Conservation (phyloP, 2,797 vertebrate genomes). For the Anniella stebbinsi region DNA sequence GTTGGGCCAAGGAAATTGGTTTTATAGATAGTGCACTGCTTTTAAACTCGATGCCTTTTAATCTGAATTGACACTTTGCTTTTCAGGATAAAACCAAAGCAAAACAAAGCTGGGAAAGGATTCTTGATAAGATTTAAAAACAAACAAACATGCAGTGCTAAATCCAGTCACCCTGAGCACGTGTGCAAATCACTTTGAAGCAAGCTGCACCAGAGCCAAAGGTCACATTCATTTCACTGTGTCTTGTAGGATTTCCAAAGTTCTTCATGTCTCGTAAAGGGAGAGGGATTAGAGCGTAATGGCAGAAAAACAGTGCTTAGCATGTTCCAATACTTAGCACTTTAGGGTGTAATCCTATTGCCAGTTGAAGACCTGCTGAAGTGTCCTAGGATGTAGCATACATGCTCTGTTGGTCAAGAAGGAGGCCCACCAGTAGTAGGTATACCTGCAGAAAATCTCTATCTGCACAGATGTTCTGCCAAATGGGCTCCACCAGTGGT, state of each 20-base stretch:
- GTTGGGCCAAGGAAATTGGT: slow-evolving; percentile 18
- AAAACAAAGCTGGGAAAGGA: slow-evolving; percentile 9
- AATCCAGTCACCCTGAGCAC: neutral
- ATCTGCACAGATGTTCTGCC: neutral
- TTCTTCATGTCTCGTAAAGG: neutral
- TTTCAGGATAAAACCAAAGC: slow-evolving; percentile 17
- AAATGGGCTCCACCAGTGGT: neutral
- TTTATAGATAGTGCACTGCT: slow-evolving; percentile 43
- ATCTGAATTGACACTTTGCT: slow-evolving; percentile 1
- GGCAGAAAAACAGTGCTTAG: neutral
- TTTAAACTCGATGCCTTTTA: neutral
- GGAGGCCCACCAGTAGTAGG: neutral
- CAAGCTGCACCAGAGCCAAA: neutral
- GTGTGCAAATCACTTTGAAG: neutral
- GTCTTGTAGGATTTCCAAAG: neutral
- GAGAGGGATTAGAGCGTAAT: neutral
- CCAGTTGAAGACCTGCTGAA: too few species aligned
- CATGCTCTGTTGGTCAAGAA: neutral
- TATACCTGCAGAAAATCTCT: neutral
- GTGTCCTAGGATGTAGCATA: neutral
- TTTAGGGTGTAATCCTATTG: neutral
- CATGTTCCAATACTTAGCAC: too few species aligned
- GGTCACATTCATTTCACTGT: neutral
- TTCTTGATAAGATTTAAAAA: neutral
- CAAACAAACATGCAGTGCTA: neutral